Evolutionary conservation across 53 echinoderm and acorn worm species (phyloP).

Genomic region (Pentamera pediparva): DNA sequence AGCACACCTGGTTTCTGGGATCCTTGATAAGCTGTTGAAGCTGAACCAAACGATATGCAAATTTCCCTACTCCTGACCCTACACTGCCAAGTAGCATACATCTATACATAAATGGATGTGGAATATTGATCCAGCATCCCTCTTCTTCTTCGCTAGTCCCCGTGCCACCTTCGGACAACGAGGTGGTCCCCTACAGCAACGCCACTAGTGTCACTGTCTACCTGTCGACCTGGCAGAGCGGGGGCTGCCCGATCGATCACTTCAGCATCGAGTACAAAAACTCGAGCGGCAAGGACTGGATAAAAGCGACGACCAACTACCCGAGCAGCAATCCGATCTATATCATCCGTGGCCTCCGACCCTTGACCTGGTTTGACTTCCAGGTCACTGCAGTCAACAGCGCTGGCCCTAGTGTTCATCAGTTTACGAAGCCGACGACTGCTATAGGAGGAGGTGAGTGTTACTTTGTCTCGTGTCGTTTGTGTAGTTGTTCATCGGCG

Average conservation of each 20-base stretch:
- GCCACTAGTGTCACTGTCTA: constrained; percentile 64
- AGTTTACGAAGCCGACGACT: constrained; percentile 62
- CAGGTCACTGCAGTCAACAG: constrained; percentile 91
- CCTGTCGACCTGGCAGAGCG: constrained; percentile 62
- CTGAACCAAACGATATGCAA: too few relatives aligned
- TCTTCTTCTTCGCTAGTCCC: constrained; percentile 57
- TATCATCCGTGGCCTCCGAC: constrained; percentile 64
- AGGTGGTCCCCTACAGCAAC: constrained; percentile 72
- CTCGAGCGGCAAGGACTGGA: constrained; percentile 47
- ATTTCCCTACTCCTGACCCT: too few relatives aligned
- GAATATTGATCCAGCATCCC: too few relatives aligned
- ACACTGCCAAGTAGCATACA: too few relatives aligned
- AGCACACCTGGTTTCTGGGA: too few relatives aligned
- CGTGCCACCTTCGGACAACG: constrained; percentile 75
- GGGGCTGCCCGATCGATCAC: constrained; percentile 79
- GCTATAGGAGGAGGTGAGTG: constrained; percentile 80
- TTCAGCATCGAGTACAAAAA: constrained; percentile 81
- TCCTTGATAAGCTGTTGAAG: too few relatives aligned
- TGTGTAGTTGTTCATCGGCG: too few relatives aligned
- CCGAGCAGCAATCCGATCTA: constrained; percentile 62
- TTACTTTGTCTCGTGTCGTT: too few relatives aligned
- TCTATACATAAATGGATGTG: too few relatives aligned
- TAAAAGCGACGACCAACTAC: constrained; percentile 57
- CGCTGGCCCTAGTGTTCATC: constrained; percentile 79
- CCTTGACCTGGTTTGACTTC: constrained; percentile 77